These are phyloP conservation scores for Caprella mutica DNA, from an alignment of 2,888 invertebrate species.

Conservation along the genomic window DNA sequence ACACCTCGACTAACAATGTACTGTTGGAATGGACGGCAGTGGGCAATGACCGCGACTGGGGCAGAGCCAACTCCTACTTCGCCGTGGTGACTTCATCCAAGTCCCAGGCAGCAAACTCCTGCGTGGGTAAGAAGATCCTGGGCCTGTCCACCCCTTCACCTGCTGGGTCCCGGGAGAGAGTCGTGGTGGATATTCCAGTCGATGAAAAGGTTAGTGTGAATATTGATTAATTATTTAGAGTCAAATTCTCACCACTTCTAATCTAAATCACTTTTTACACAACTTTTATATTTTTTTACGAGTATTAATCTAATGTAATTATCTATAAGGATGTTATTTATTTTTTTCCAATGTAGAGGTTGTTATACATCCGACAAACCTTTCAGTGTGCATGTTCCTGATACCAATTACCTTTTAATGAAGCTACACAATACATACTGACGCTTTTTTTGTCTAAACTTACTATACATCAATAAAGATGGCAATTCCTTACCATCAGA, in stretches of 20 bases:
- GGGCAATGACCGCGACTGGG: slow-evolving; percentile 33
- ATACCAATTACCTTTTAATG: no score
- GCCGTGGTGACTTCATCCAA: slow-evolving; percentile 24
- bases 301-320: not conserved
- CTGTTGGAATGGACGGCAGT: slow-evolving; percentile 32
- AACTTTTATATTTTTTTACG: no score
- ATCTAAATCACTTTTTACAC: no score
- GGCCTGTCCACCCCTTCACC: slow-evolving; percentile 20
- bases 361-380: no score
- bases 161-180: slow-evolving; percentile 24
- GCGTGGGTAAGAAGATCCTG: slow-evolving; percentile 18
- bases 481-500: no score
- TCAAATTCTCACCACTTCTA: no score
- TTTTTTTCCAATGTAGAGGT: not conserved
- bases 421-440: no score
- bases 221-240: no score
- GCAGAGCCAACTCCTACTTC: slow-evolving; percentile 17
- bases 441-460: no score
- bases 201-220: slow-evolving; percentile 16
- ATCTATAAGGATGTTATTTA: not conserved
- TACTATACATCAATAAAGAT: no score
- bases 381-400: no score
- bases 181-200: slow-evolving; percentile 13
- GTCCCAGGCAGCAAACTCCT: slow-evolving; percentile 17
- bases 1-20: slow-evolving; percentile 24